A percentile compares a stretch with the other conserved stretches of the same genome.
Conservation (phyloP, 2,888 invertebrate genomes). For the Platerodrilus igneus region DNA sequence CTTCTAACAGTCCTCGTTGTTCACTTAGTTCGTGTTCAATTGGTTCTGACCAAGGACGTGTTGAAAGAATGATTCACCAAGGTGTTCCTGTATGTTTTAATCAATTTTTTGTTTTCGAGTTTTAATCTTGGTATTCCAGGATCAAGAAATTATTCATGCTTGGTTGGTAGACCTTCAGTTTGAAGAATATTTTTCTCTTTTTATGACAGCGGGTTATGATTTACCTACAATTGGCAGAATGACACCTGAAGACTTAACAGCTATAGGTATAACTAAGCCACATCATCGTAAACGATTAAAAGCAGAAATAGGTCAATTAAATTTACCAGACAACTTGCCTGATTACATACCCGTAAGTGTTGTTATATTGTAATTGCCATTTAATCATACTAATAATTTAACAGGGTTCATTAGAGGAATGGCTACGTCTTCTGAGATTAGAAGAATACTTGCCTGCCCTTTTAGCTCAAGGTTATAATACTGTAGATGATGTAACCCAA, state of each 20-base stretch:
- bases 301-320: slow-evolving; percentile 91
- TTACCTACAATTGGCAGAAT: slow-evolving; percentile 96
- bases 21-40: slow-evolving; percentile 74
- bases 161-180: slow-evolving; percentile 93
- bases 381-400: slow-evolving; percentile 19
- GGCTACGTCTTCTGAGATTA: slow-evolving; percentile 84
- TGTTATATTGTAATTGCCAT: slow-evolving; percentile 18
- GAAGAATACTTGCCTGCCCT: slow-evolving; percentile 90
- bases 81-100: slow-evolving; percentile 56
- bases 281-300: slow-evolving; percentile 94
- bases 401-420: slow-evolving; percentile 91
- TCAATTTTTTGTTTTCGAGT: slow-evolving; percentile 1
- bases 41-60: slow-evolving; percentile 63
- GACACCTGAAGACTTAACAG: slow-evolving; percentile 94
- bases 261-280: slow-evolving; percentile 92
- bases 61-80: slow-evolving; percentile 71
- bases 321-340: slow-evolving; percentile 90
- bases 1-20: slow-evolving; percentile 61
- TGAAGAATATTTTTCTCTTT: slow-evolving; percentile 91
- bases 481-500: slow-evolving; percentile 90
- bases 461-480: slow-evolving; percentile 88
- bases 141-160: slow-evolving; percentile 88
- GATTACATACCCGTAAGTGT: slow-evolving; percentile 82
- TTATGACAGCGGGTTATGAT: slow-evolving; percentile 94
- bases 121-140: slow-evolving; percentile 52